Conservation (phyloP, 2,113 vertebrate species). For the Murina feae region DNA sequence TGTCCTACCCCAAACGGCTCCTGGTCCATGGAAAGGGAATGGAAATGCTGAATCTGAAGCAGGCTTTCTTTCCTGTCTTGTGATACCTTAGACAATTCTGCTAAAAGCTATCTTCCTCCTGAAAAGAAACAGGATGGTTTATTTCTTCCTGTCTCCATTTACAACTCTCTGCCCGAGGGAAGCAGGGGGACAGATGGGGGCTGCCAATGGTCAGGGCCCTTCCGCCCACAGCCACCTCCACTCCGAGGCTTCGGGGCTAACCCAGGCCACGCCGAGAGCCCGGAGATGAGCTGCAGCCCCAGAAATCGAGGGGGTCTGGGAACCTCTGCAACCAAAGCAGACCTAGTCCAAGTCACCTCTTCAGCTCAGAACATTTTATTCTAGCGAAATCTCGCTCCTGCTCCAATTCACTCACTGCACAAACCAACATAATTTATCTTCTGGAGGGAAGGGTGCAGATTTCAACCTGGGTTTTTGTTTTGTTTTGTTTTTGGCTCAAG, state of each 20-base stretch:
- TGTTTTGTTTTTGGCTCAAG: constrained; percentile 33
- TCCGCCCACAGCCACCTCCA: background rate
- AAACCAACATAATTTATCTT: constrained; percentile 77
- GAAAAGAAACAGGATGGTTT: background rate
- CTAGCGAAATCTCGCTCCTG: constrained; percentile 61
- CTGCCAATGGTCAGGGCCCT: background rate
- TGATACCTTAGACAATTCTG: background rate
- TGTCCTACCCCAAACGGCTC: background rate
- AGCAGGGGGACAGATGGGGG: background rate
- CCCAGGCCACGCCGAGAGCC: background rate
- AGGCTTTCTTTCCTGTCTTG: background rate
- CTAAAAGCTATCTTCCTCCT: background rate
- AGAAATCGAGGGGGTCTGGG: background rate
- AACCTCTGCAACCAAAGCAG: background rate
- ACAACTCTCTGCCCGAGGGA: background rate
- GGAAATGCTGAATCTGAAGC: background rate
- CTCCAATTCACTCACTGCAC: constrained; percentile 70
- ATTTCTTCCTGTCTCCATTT: background rate
- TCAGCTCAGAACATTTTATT: constrained; percentile 51
- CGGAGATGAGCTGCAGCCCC: background rate
- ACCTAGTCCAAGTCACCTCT: constrained; percentile 48
- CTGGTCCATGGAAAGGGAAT: accelerated
- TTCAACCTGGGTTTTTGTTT: background rate
- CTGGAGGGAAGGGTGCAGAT: constrained; percentile 67
- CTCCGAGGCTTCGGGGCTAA: background rate